Percentiles rank a stretch among this genome's conserved stretches.
These are phyloP conservation scores for Bettongia penicillata DNA, from an alignment of 2,113 vertebrate species.

Conservation along the genomic window DNA sequence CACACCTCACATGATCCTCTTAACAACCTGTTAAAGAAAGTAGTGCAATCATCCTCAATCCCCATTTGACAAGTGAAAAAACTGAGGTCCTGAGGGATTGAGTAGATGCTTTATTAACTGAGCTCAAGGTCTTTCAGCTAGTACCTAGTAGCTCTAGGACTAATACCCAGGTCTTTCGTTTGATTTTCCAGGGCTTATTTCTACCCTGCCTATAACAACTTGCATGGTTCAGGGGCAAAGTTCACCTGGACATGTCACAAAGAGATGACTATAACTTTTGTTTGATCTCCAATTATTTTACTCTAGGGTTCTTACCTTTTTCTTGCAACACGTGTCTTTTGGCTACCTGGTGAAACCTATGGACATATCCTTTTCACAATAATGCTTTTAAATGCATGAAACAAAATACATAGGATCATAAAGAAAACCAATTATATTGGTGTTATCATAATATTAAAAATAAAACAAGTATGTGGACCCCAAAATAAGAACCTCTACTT, in stretches of 20 bases:
- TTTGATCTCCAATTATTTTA: not conserved
- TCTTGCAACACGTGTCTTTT: not conserved
- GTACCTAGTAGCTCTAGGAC: not conserved
- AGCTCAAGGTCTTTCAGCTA: not conserved
- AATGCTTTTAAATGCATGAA: too few species aligned
- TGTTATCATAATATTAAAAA: not conserved
- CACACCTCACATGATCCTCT: not conserved
- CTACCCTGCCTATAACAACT: not conserved
- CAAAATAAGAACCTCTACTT: not conserved
- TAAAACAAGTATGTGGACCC: not conserved
- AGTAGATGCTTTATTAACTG: not conserved
- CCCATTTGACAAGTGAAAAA: not conserved
- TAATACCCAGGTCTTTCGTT: not conserved
- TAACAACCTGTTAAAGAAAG: not conserved
- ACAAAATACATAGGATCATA: too few species aligned
- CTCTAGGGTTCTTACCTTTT: not conserved
- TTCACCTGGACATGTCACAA: not conserved
- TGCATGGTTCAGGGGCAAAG: not conserved
- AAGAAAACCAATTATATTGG: not conserved
- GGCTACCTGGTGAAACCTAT: not conserved
- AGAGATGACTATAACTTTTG: not conserved
- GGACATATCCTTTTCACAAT: not conserved
- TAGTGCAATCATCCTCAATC: not conserved
- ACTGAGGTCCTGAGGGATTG: not conserved
- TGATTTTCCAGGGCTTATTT: not conserved